Conservation (phyloP, 2,888 invertebrate genomes). For the Darwinula stevensoni region DNA sequence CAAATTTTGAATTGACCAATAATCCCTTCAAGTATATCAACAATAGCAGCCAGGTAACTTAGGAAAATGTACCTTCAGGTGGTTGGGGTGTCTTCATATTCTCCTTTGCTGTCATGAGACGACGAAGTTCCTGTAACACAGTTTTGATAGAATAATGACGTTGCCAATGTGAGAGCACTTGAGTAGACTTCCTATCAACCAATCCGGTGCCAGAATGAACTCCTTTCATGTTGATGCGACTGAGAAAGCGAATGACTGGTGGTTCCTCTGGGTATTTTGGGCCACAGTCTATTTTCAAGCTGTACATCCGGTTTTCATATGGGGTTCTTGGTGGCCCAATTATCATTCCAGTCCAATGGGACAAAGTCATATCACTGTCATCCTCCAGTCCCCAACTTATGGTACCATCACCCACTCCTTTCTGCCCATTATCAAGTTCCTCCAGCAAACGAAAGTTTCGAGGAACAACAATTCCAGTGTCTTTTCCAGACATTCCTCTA, state of each 20-base stretch:
- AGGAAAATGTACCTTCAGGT: constrained; percentile 90
- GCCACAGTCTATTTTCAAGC: constrained; percentile 86
- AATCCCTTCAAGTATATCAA: no score
- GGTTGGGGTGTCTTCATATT: constrained; percentile 96
- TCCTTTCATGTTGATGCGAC: constrained; percentile 94
- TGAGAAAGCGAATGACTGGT: constrained; percentile 77
- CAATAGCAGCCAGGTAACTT: no score
- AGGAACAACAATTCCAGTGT: no score
- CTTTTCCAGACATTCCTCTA: no score
- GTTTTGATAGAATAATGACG: constrained; percentile 87
- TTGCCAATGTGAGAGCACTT: constrained; percentile 78
- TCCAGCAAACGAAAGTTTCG: constrained; percentile 93
- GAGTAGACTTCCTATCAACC: constrained; percentile 79
- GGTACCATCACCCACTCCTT: constrained; percentile 93
- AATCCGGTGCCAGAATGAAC: constrained; percentile 81
- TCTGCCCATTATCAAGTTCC: constrained; percentile 95
- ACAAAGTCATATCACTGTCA: constrained; percentile 94
- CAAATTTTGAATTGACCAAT: no score
- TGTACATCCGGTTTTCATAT: constrained; percentile 97
- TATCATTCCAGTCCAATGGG: constrained; percentile 97
- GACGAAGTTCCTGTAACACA: constrained; percentile 59
- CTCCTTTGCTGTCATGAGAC: constrained; percentile 90
- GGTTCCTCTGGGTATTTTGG: constrained; percentile 88
- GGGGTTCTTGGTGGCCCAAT: constrained; percentile 94
- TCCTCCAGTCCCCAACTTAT: constrained; percentile 98